phyloP scores from a whole-genome alignment of 2,888 invertebrate genomes.

The Trichacis sp. region DNA sequence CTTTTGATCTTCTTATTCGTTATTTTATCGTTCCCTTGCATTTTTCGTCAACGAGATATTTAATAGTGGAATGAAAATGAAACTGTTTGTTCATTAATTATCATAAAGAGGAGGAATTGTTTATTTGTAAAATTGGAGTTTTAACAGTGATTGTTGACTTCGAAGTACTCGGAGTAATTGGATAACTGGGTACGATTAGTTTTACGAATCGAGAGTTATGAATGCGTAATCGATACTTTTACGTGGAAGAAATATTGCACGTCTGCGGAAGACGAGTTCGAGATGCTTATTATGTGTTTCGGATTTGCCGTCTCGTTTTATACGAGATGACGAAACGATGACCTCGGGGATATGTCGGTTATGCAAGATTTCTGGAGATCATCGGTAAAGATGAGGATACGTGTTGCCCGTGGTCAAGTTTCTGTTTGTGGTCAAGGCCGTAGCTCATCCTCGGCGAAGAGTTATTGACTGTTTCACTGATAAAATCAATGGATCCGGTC shows the following conservation, averaged over 20 bases:
- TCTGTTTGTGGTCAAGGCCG: slow-evolving; percentile 55
- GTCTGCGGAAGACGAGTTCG: slow-evolving; percentile 35
- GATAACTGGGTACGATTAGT: slow-evolving; percentile 20
- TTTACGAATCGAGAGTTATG: slow-evolving; percentile 5
- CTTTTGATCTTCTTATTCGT: background rate
- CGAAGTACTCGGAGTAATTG: no score
- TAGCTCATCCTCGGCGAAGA: slow-evolving; percentile 55
- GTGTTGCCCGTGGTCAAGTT: slow-evolving; percentile 52
- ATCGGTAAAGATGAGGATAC: no score
- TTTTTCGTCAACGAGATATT: background rate
- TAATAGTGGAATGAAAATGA: no score
- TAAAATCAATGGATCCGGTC: no score
- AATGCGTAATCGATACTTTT: background rate
- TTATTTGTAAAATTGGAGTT: no score
- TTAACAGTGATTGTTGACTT: no score
- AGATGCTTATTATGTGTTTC: slow-evolving; percentile 9
- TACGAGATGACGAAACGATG: slow-evolving; percentile 46
- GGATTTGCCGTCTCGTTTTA: background rate
- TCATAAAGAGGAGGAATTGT: no score
- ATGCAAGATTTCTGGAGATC: no score
- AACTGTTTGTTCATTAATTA: no score
- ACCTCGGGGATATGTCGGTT: slow-evolving; percentile 45
- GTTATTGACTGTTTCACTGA: no score
- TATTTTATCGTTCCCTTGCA: background rate
- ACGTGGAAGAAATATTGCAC: slow-evolving; percentile 26